Evolutionary conservation across 2,113 vertebrate species (phyloP).

Genomic region (Eira barbara): DNA sequence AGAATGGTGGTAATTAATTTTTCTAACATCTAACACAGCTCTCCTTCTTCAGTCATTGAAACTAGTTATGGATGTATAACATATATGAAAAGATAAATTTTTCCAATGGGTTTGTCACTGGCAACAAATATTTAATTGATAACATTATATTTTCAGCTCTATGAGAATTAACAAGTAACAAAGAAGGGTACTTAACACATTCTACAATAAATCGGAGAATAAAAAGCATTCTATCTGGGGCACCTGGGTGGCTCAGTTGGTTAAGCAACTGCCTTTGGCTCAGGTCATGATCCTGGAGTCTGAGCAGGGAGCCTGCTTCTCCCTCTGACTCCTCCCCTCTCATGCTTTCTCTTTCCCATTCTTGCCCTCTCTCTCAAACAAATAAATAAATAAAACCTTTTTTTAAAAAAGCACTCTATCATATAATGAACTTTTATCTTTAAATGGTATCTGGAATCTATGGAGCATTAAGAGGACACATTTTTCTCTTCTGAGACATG

Average conservation of each 20-base stretch:
- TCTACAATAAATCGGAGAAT: not conserved
- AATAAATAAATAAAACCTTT: no score
- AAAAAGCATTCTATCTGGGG: not conserved
- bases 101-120: not conserved
- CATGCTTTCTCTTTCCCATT: no score
- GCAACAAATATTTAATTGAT: not conserved
- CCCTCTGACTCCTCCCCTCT: no score
- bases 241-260: no score
- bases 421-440: not conserved
- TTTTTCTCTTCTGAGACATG: not conserved
- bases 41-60: constrained; percentile 2
- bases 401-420: not conserved
- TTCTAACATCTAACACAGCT: not conserved
- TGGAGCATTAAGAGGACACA: not conserved
- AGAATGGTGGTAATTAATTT: not conserved
- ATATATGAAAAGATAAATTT: not conserved
- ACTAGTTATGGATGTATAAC: not conserved
- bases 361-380: no score
- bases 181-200: not conserved
- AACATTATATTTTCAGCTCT: not conserved
- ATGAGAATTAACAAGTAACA: not conserved
- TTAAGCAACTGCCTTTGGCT: no score
- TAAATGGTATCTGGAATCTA: not conserved
- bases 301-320: no score
- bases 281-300: no score